Percentiles rank a stretch among this genome's conserved stretches.
Conservation (phyloP, 2,113 vertebrate species). For the Clinocottus analis region DNA sequence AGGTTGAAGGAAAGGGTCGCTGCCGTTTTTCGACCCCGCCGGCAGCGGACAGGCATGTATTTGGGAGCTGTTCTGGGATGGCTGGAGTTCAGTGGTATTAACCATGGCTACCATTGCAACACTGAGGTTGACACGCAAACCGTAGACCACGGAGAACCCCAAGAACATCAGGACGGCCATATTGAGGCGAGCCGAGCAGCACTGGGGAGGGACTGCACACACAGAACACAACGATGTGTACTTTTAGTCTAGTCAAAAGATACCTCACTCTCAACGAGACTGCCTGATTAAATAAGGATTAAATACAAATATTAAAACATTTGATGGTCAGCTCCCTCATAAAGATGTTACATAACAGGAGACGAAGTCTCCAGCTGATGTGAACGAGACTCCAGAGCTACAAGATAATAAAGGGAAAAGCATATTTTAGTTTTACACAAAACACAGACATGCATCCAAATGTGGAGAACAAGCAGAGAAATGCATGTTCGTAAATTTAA, state of each 20-base stretch:
- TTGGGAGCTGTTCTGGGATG: conserved; percentile 51
- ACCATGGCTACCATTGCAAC: conserved; percentile 89
- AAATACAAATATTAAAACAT: not conserved
- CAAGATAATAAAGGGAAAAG: too few relatives aligned
- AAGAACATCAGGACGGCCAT: conserved; percentile 88
- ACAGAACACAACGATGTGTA: accelerated
- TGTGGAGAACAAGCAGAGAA: conserved; percentile 3
- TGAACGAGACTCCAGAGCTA: not conserved
- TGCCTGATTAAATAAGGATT: too few relatives aligned
- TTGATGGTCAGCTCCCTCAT: not conserved
- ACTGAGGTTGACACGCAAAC: conserved; percentile 88
- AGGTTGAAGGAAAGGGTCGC: conserved; percentile 47
- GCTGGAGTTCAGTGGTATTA: conserved; percentile 68
- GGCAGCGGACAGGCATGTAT: conserved; percentile 68
- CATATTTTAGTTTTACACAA: too few relatives aligned
- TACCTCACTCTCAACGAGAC: too few relatives aligned
- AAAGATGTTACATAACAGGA: not conserved
- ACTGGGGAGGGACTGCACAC: conserved; percentile 71
- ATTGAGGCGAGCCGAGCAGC: conserved; percentile 85
- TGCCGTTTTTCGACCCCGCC: conserved; percentile 41
- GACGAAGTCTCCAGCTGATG: not conserved
- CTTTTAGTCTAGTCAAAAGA: not conserved
- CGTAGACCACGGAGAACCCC: conserved; percentile 85
- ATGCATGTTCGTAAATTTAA: not conserved
- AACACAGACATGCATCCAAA: too few relatives aligned